Conservation (phyloP, 23 tunicate genomes). For the Phallusia fumigata region DNA sequence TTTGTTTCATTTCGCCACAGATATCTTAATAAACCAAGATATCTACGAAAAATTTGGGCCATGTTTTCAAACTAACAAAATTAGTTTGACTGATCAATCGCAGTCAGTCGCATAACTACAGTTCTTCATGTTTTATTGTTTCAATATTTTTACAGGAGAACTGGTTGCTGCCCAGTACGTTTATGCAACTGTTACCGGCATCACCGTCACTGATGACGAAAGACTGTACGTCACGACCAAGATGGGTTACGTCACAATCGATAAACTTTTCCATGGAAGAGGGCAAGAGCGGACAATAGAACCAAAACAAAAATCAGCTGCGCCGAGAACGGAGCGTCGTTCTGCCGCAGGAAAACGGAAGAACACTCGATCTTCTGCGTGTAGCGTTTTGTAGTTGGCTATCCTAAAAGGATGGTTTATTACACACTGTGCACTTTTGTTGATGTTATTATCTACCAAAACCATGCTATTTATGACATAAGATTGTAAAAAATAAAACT, state of each 20-base stretch:
- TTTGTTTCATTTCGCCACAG: no score
- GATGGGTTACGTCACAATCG: slow-evolving; percentile 64
- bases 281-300: not conserved
- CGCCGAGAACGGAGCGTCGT: not conserved
- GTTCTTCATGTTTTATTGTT: not conserved
- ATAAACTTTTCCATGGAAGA: slow-evolving; percentile 18
- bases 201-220: slow-evolving; percentile 34
- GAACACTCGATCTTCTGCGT: not conserved
- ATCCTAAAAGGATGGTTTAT: no score
- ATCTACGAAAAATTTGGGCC: no score
- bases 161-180: slow-evolving; percentile 74
- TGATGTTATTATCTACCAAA: no score
- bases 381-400: not conserved
- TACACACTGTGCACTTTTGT: no score
- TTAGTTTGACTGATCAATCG: no score
- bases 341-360: not conserved
- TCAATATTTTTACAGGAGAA: slow-evolving; percentile 50
- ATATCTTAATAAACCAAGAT: no score
- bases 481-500: no score
- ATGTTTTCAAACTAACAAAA: no score
- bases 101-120: no score
- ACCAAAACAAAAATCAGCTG: not conserved
- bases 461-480: no score
- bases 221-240: slow-evolving; percentile 43
- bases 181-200: slow-evolving; percentile 74